A percentile compares a stretch with the other conserved stretches of the same genome.
Conservation (phyloP, 2,113 vertebrate genomes). For the Archilochus colubris region DNA sequence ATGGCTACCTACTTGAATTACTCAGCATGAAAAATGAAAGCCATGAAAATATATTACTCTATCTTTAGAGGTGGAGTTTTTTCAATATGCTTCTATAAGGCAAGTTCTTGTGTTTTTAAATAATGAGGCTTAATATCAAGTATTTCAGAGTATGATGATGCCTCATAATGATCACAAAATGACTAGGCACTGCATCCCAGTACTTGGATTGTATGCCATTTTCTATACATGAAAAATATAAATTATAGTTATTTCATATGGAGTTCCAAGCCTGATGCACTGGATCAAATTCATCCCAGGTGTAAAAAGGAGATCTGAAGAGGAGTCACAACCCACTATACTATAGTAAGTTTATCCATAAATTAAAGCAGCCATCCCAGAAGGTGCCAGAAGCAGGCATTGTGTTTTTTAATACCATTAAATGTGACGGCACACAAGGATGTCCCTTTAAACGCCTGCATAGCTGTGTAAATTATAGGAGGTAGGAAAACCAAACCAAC, state of each 20-base stretch:
- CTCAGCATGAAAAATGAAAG: neutral
- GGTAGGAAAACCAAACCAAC: neutral
- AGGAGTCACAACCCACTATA: neutral
- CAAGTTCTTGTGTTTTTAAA: neutral
- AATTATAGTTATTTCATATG: neutral
- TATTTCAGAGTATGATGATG: neutral
- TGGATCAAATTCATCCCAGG: neutral
- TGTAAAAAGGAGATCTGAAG: neutral
- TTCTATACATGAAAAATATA: neutral
- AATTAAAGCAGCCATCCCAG: neutral
- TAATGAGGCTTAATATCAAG: neutral
- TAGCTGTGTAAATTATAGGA: neutral
- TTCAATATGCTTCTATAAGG: neutral
- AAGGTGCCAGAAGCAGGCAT: neutral
- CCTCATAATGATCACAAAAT: neutral
- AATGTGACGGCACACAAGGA: neutral
- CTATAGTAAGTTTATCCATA: neutral
- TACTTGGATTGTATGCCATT: fast-evolving
- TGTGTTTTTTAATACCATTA: neutral
- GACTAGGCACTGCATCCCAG: neutral
- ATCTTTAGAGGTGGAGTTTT: neutral
- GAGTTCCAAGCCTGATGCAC: neutral
- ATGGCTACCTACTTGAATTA: neutral
- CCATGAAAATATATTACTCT: neutral
- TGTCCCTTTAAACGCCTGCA: fast-evolving